Conservation (phyloP, 1,140 invertebrate species). For the Brachionus koreanus region DNA sequence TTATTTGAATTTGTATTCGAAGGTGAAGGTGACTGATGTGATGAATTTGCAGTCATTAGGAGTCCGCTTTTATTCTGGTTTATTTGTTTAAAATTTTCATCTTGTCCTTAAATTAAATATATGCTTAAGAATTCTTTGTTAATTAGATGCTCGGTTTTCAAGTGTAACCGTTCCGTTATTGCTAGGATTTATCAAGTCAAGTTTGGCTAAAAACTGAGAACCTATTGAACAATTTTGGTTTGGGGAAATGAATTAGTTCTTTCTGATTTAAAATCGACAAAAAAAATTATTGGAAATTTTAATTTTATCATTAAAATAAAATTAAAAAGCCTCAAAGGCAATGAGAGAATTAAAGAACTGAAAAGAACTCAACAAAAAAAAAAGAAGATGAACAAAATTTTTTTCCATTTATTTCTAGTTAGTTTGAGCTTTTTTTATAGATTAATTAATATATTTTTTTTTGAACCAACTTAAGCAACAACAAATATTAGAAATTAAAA, state of each 20-base stretch:
- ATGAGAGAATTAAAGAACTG: background rate
- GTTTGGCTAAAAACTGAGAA: background rate
- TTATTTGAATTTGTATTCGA: background rate
- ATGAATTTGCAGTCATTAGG: background rate
- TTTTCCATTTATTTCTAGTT: constrained; percentile 34
- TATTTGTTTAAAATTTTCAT: constrained; percentile 12
- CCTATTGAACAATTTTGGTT: background rate
- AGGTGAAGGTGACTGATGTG: background rate
- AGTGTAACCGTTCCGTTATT: background rate
- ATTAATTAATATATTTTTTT: constrained; percentile 19
- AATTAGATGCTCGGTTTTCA: background rate
- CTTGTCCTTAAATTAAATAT: background rate
- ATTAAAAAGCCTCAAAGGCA: constrained; percentile 42
- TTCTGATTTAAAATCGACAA: background rate
- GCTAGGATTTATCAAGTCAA: background rate
- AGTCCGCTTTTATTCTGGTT: background rate
- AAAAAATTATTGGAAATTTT: constrained; percentile 7
- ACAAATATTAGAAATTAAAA: constrained; percentile 41
- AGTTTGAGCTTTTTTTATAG: constrained; percentile 6
- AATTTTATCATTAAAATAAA: constrained; percentile 37
- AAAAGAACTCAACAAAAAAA: background rate
- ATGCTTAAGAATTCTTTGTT: background rate
- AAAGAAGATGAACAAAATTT: background rate
- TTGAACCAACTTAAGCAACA: constrained; percentile 28
- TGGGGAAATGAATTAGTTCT: background rate